A percentile compares a stretch with the other conserved stretches of the same genome.
Conservation (phyloP, 2,113 vertebrate species). For the Coreoperca whiteheadi region DNA sequence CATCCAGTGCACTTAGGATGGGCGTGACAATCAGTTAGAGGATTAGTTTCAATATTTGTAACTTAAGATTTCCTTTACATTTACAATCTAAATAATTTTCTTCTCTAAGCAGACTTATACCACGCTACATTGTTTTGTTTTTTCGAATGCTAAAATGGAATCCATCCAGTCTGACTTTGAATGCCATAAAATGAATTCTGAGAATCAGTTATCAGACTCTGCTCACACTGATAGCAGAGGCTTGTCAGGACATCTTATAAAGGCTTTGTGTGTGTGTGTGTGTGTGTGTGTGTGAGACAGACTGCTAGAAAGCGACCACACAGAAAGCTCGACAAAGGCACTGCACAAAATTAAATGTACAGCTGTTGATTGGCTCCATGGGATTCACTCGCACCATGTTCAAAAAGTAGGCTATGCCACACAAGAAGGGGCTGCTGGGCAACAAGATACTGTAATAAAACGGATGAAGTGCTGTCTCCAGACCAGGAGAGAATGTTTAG, state of each 20-base stretch:
- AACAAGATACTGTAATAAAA: conserved; percentile 36
- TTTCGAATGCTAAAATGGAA: not conserved
- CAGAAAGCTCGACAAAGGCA: not conserved
- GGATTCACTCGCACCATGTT: not conserved
- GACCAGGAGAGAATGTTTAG: conserved; percentile 27
- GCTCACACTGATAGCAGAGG: not conserved
- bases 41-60: not conserved
- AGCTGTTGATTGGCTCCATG: conserved; percentile 7
- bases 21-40: not conserved
- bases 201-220: conserved; percentile 5
- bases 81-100: not conserved
- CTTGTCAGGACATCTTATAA: not conserved
- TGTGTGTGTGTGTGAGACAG: conserved; percentile 18
- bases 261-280: conserved; percentile 17
- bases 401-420: conserved; percentile 8
- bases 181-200: not conserved
- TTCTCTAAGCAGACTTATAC: not conserved
- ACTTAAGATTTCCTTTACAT: not conserved
- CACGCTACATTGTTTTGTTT: not conserved
- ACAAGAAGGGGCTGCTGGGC: conserved; percentile 11
- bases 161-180: not conserved
- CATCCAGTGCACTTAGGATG: not conserved
- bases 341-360: not conserved
- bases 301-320: not conserved
- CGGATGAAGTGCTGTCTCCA: conserved; percentile 22